These are phyloP conservation scores for Catocala fraxini DNA, from an alignment of 2,888 invertebrate genomes.

Conservation along the genomic window DNA sequence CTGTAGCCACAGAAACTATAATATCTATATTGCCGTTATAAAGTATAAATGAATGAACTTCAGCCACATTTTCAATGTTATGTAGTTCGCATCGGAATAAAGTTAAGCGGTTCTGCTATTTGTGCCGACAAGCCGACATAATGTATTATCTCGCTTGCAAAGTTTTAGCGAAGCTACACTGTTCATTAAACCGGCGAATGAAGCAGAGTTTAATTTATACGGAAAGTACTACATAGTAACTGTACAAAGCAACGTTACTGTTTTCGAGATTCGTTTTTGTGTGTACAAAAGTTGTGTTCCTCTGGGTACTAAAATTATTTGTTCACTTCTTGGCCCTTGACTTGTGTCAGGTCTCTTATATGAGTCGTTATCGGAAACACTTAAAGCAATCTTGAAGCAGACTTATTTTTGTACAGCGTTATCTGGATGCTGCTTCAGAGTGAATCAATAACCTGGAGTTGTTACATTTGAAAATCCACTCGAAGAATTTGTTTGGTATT, in stretches of 20 bases:
- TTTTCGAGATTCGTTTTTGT: constrained; percentile 42
- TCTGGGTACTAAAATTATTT: constrained; percentile 16
- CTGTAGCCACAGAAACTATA: constrained; percentile 10
- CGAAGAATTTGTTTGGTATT: constrained; percentile 6
- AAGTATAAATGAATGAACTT: constrained; percentile 43
- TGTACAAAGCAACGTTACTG: constrained; percentile 39
- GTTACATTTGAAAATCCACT: constrained; percentile 18
- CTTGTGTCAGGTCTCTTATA: constrained; percentile 34
- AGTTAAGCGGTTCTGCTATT: constrained; percentile 59
- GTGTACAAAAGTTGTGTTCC: constrained; percentile 21
- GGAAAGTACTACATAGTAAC: constrained; percentile 48
- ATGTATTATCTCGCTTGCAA: constrained; percentile 64
- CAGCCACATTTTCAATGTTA: constrained; percentile 41
- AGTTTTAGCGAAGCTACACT: constrained; percentile 59
- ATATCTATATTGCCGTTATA: constrained; percentile 23
- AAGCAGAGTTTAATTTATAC: constrained; percentile 61
- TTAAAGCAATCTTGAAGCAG: constrained; percentile 54
- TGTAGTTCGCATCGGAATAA: constrained; percentile 43
- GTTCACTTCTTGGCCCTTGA: constrained; percentile 27
- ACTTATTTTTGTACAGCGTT: constrained; percentile 61
- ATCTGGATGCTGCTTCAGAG: constrained; percentile 58
- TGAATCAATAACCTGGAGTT: constrained; percentile 52
- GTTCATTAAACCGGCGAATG: constrained; percentile 63
- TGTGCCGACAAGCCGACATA: constrained; percentile 59
- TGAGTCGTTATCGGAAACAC: constrained; percentile 53